These are phyloP conservation scores for Acanthococcus lagerstroemiae DNA, from an alignment of 2,888 invertebrate species.

Conservation along the genomic window DNA sequence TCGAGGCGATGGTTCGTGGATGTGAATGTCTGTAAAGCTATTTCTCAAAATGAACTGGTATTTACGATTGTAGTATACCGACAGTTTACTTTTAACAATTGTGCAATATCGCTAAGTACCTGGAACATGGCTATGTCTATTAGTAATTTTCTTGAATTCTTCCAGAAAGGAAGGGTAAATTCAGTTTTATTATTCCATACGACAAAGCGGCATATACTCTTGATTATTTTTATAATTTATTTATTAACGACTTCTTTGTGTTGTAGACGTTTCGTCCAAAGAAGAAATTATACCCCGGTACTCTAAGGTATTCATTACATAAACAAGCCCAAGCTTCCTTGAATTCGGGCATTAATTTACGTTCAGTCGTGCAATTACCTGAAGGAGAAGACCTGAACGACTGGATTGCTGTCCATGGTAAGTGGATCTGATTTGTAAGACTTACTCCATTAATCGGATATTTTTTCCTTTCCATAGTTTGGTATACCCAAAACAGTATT, in stretches of 20 bases:
- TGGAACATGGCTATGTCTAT: conserved; percentile 29
- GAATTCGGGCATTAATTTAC: conserved; percentile 77
- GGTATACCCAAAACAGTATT: background rate
- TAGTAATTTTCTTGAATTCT: conserved; percentile 63
- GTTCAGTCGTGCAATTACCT: conserved; percentile 69
- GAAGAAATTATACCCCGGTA: conserved; percentile 77
- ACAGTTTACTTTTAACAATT: no score
- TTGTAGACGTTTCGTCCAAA: conserved; percentile 77
- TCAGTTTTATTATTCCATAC: background rate
- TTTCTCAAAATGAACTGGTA: no score
- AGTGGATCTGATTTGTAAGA: conserved; percentile 13
- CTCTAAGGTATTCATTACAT: conserved; percentile 72
- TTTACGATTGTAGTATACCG: no score
- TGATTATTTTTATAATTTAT: background rate
- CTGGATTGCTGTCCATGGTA: conserved; percentile 89
- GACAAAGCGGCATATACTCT: background rate
- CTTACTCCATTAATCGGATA: background rate
- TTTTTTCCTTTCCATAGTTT: background rate
- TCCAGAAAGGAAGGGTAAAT: conserved; percentile 64
- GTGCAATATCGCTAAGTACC: background rate
- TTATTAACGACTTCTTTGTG: background rate
- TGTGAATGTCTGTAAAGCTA: no score
- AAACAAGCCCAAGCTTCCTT: conserved; percentile 85
- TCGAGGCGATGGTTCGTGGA: no score
- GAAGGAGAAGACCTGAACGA: conserved; percentile 75